These are phyloP conservation scores for Pampus argenteus DNA, from an alignment of 2,797 vertebrate species.

Conservation along the genomic window DNA sequence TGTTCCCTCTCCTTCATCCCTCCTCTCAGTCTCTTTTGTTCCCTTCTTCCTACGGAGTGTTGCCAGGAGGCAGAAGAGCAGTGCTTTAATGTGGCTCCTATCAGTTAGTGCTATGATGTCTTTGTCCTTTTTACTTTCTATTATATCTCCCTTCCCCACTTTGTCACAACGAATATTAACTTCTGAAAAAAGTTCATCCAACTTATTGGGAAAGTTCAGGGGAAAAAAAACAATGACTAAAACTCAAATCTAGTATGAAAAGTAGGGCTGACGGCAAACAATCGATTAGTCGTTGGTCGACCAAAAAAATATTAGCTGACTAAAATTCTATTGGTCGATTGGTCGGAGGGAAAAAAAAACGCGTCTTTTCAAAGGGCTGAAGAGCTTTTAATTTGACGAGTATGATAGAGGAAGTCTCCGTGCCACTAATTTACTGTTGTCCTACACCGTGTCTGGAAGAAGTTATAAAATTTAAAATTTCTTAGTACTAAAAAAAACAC, in stretches of 20 bases:
- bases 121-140: conserved; percentile 69
- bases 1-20: conserved; percentile 49
- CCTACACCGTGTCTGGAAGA: too few relatives aligned
- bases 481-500: too few relatives aligned
- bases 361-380: too few relatives aligned
- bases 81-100: conserved; percentile 67
- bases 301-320: too few relatives aligned
- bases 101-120: conserved; percentile 72
- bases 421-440: too few relatives aligned
- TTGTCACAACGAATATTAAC: conserved; percentile 69
- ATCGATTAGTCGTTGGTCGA: too few relatives aligned
- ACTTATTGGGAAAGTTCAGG: conserved; percentile 59
- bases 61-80: conserved; percentile 60
- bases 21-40: conserved; percentile 63
- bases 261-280: too few relatives aligned
- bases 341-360: too few relatives aligned
- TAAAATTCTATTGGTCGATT: too few relatives aligned
- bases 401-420: too few relatives aligned
- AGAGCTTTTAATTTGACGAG: too few relatives aligned
- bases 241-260: conserved; percentile 29
- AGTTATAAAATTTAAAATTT: too few relatives aligned
- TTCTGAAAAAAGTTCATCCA: conserved; percentile 65
- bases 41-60: conserved; percentile 55
- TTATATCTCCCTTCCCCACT: conserved; percentile 65
- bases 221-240: conserved; percentile 26